Evolutionary conservation across 2,888 invertebrate species (phyloP), one percentile per base, ranked within the genome.

Genomic region (Amblyjoppa fuscipennis): DNA sequence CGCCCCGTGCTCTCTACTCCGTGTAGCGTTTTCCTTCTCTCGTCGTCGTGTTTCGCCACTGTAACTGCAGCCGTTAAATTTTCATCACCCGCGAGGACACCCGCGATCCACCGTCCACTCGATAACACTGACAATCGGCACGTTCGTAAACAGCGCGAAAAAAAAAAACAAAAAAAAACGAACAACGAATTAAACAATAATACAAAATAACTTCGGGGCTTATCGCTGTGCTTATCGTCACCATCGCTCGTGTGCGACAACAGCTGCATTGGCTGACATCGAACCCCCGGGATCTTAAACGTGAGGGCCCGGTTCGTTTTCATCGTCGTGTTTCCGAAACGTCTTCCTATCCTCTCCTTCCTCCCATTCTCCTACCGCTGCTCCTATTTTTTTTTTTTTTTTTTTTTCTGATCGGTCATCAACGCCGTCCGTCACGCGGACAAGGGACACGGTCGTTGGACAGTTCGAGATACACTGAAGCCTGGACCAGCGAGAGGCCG

Each of bases 1-100:
- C 88, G 92, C 90, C 91, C 91, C 92, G 90, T 87, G 90, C 88
- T 87, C 89, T 89, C 90, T 89, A 80, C 79, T 76, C 71, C 80
- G 85, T 79, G 64, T 34, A 34, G 82, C 80, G 77, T 76, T 83
- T 80, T 83, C 68, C 88, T 89, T 90, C 89, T 90, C 91, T 89
- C 90, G 87, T 80, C 76, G 84, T 78, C 79, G 86, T 87, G 82
- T 84, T 82, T 79, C 45, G 45, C 45, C 13, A 16, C 45, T 49
- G 45, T 49, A 49, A 49, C 45, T 16, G 45, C 45, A 49, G 45
- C 45, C 45, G 45, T 49, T 49, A 49, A 49, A 49, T 84, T 53
- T 78, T 84, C 82, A 64, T 64, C 64, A 34, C 31, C 6, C 16
- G 16, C 64, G 64, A 34, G 34, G 16, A 64, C 64, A 64, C n/a